A percentile compares a stretch with the other conserved stretches of the same genome.
These are phyloP conservation scores for Melanotaenia duboulayi DNA, from an alignment of 2,113 vertebrate genomes.

Conservation along the genomic window DNA sequence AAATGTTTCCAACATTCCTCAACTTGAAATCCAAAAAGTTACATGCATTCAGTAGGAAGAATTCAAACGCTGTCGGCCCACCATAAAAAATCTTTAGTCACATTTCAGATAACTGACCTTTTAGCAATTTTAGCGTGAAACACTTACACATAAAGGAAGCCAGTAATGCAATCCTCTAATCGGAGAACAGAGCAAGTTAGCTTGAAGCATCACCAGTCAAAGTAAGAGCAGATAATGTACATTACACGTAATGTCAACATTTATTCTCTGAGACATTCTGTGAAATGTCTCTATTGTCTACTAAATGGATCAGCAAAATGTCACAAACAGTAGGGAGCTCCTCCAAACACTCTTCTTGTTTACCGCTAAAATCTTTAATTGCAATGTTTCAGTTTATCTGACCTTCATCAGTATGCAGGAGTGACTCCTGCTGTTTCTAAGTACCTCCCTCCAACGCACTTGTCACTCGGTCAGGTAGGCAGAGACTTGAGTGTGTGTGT, in stretches of 20 bases:
- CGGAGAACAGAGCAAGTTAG: too few species aligned
- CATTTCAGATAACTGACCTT: too few species aligned
- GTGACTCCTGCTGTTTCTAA: background rate
- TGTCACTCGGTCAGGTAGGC: background rate
- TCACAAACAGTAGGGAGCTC: background rate
- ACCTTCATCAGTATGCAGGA: background rate
- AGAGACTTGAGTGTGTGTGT: background rate
- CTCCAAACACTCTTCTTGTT: background rate
- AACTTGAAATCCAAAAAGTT: too few species aligned
- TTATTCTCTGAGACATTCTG: background rate
- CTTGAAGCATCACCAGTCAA: too few species aligned
- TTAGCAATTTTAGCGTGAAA: too few species aligned
- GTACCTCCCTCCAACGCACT: background rate
- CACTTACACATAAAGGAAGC: too few species aligned
- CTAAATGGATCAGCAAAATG: background rate
- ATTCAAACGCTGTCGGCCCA: too few species aligned
- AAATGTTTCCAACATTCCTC: too few species aligned
- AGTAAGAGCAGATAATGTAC: too few species aligned
- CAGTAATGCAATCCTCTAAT: too few species aligned
- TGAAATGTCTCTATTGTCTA: background rate
- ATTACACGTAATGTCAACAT: background rate
- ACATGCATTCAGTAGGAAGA: too few species aligned
- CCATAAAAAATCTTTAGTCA: too few species aligned
- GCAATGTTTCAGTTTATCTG: background rate
- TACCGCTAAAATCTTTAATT: slow-evolving; percentile 1